Percentiles rank a stretch among this genome's conserved stretches.
These are phyloP conservation scores for Serrognathus titanus DNA, from an alignment of 2,888 invertebrate genomes.

Conservation along the genomic window DNA sequence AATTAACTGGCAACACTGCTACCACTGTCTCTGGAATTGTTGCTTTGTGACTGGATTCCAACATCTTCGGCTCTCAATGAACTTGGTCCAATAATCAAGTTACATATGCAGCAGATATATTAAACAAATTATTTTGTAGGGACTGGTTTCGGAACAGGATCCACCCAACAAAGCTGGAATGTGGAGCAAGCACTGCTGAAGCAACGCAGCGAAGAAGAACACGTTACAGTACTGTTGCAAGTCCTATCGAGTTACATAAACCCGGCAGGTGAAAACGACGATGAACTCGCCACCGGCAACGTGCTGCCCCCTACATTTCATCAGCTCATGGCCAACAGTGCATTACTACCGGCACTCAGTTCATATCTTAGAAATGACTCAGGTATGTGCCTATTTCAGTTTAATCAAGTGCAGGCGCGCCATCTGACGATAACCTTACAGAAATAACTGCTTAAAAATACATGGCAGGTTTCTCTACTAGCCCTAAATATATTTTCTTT, in stretches of 20 bases:
- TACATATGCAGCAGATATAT: no score
- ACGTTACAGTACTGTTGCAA: conserved; percentile 71
- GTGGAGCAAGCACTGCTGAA: conserved; percentile 89
- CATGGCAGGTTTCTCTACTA: no score
- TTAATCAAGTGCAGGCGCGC: no score
- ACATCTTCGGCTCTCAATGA: no score
- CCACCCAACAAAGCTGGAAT: conserved; percentile 94
- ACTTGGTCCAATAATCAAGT: no score
- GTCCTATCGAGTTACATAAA: conserved; percentile 88
- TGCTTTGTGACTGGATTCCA: no score
- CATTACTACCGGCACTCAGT: conserved; percentile 81
- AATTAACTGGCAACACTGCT: no score
- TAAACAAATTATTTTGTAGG: conserved; percentile 30
- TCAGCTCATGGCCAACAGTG: conserved; percentile 75
- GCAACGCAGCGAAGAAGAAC: conserved; percentile 89
- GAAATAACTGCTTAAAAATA: no score
- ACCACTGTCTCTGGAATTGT: no score
- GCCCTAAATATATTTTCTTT: no score
- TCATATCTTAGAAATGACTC: conserved; percentile 93
- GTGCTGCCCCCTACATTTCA: conserved; percentile 68
- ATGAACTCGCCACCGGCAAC: conserved; percentile 44
- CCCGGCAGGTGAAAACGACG: conserved; percentile 60
- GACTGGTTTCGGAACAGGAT: conserved; percentile 94
- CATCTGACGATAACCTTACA: no score
- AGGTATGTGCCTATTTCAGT: no score